A percentile compares a stretch with the other conserved stretches of the same genome.
Conservation (phyloP, 1,140 invertebrate genomes). For the Steinernema khuongi region DNA sequence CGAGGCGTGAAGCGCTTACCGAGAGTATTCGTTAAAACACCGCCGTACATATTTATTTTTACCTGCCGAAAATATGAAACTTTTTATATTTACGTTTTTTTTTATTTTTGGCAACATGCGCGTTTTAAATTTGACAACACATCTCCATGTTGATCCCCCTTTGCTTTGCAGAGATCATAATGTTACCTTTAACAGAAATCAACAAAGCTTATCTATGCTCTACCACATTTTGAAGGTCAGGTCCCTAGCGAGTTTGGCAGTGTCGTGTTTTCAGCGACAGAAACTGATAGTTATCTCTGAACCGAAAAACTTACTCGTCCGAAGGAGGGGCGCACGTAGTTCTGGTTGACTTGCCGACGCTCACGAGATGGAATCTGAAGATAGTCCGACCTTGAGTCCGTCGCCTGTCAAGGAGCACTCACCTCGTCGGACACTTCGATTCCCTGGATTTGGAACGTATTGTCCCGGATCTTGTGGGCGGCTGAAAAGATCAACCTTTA, state of each 20-base stretch:
- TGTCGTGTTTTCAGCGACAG: neutral
- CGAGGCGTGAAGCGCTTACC: no score
- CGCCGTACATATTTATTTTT: no score
- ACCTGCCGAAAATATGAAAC: no score
- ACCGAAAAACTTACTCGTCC: constrained; percentile 3
- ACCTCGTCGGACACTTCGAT: constrained; percentile 16
- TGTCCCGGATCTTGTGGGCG: neutral
- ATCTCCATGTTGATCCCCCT: no score
- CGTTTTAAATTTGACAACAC: no score
- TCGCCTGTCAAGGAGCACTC: constrained; percentile 6
- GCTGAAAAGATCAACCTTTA: neutral
- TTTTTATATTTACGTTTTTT: no score
- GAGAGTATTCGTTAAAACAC: no score
- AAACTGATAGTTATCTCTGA: neutral
- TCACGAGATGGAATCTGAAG: neutral
- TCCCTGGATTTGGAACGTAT: constrained; percentile 26
- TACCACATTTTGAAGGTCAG: no score
- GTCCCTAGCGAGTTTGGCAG: neutral
- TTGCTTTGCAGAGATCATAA: no score
- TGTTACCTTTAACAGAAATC: no score
- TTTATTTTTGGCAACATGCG: no score
- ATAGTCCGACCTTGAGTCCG: neutral
- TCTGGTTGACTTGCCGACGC: neutral
- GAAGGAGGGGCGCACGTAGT: neutral
- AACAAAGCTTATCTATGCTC: no score